phyloP scores from a whole-genome alignment of 2,888 invertebrate genomes.

The Leistus spinibarbis region DNA sequence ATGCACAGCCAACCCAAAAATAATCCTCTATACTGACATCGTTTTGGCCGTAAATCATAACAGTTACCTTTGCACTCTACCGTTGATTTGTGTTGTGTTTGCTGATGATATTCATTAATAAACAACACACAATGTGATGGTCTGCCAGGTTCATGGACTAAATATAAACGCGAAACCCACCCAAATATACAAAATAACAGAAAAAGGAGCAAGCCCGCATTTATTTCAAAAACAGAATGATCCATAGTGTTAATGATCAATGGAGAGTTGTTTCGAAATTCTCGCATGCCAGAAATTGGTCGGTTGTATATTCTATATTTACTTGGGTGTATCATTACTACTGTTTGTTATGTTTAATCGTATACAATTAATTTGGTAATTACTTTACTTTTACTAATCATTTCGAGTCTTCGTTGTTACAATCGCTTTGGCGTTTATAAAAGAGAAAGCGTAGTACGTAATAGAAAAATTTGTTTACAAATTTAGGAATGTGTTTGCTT shows the following conservation, averaged over 20 bases:
- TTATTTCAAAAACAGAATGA: not conserved
- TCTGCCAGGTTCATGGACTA: not conserved
- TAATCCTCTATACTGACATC: conserved; percentile 28
- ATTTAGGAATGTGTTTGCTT: too few relatives aligned
- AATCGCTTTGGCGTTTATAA: too few relatives aligned
- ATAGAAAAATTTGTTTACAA: too few relatives aligned
- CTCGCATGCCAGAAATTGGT: not conserved
- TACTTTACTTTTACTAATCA: too few relatives aligned
- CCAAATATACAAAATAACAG: not conserved
- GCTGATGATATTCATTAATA: not conserved
- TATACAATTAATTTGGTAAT: too few relatives aligned
- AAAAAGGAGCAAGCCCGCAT: too few relatives aligned
- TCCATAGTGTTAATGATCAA: not conserved
- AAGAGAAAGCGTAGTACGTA: too few relatives aligned
- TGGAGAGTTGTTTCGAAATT: not conserved
- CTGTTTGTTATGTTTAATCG: too few relatives aligned
- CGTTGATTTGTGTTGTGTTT: not conserved
- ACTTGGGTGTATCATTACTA: too few relatives aligned
- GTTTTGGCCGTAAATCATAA: not conserved
- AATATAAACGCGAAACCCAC: not conserved
- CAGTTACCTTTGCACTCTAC: not conserved
- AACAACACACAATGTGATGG: not conserved
- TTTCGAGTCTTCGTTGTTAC: too few relatives aligned
- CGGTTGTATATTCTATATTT: not conserved
- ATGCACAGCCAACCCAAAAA: conserved; percentile 16